These are phyloP conservation scores for Teleogryllus oceanicus DNA, from an alignment of 2,888 invertebrate genomes.

Conservation along the genomic window DNA sequence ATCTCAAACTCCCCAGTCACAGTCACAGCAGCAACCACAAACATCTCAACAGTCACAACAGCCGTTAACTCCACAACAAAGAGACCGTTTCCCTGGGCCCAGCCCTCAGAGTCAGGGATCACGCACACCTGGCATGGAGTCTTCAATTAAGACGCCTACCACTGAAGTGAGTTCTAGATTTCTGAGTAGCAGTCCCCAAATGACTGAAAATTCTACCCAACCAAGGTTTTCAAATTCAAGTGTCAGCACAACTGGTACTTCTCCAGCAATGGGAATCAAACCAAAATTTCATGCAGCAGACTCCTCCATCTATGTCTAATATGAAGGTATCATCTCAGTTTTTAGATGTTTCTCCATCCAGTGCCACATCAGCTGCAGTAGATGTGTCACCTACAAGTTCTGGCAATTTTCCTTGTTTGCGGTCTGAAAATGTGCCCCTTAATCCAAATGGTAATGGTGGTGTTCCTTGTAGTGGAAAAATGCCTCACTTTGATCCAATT, in stretches of 20 bases:
- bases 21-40: neutral
- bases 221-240: slow-evolving; percentile 39
- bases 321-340: slow-evolving; percentile 37
- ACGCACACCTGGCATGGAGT: slow-evolving; percentile 37
- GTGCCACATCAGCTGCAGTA: slow-evolving; percentile 48
- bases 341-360: slow-evolving; percentile 40
- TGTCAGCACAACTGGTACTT: slow-evolving; percentile 35
- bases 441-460: slow-evolving; percentile 61
- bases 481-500: slow-evolving; percentile 82
- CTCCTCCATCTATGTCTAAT: slow-evolving; percentile 30
- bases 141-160: slow-evolving; percentile 35
- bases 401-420: slow-evolving; percentile 31
- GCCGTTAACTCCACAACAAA: neutral
- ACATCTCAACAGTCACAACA: slow-evolving; percentile 22
- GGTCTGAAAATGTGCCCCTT: slow-evolving; percentile 51
- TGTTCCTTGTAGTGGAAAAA: slow-evolving; percentile 44
- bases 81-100: slow-evolving; percentile 42
- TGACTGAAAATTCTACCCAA: slow-evolving; percentile 48
- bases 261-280: slow-evolving; percentile 35
- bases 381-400: slow-evolving; percentile 49
- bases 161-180: slow-evolving; percentile 42
- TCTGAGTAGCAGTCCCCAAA: slow-evolving; percentile 43
- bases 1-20: neutral
- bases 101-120: slow-evolving; percentile 41
- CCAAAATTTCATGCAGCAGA: slow-evolving; percentile 34